Conservation (phyloP, 2,797 vertebrate genomes). For the Streptopelia turtur region DNA sequence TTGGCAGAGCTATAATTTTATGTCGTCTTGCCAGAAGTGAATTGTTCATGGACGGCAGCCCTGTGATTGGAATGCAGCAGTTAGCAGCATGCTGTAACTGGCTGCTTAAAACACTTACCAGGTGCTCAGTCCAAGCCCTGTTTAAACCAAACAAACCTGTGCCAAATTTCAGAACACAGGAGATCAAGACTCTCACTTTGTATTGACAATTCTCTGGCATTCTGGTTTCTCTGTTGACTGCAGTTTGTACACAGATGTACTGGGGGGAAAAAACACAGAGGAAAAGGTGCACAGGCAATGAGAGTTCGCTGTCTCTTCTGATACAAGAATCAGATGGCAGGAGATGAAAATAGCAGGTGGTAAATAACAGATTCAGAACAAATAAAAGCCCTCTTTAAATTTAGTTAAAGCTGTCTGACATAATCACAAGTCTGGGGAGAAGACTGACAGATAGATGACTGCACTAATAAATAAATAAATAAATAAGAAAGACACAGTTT, state of each 20-base stretch:
- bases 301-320: background rate
- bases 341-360: slow-evolving; percentile 11
- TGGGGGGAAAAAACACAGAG: background rate
- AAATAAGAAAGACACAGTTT: background rate
- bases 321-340: background rate
- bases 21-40: background rate
- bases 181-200: background rate
- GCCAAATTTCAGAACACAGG: background rate
- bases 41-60: background rate
- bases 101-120: background rate
- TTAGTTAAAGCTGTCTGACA: background rate
- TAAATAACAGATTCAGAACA: background rate
- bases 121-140: background rate
- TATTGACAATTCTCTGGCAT: background rate
- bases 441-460: background rate
- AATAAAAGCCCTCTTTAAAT: background rate
- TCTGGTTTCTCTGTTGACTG: background rate
- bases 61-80: background rate
- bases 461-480: background rate
- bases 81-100: background rate
- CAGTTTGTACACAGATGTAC: background rate
- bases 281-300: background rate
- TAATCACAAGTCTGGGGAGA: background rate
- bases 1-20: background rate
- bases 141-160: background rate